Percentiles rank a stretch among this genome's conserved stretches.
These are phyloP conservation scores for Quiscalus mexicanus DNA, from an alignment of 2,113 vertebrate species.

Conservation along the genomic window DNA sequence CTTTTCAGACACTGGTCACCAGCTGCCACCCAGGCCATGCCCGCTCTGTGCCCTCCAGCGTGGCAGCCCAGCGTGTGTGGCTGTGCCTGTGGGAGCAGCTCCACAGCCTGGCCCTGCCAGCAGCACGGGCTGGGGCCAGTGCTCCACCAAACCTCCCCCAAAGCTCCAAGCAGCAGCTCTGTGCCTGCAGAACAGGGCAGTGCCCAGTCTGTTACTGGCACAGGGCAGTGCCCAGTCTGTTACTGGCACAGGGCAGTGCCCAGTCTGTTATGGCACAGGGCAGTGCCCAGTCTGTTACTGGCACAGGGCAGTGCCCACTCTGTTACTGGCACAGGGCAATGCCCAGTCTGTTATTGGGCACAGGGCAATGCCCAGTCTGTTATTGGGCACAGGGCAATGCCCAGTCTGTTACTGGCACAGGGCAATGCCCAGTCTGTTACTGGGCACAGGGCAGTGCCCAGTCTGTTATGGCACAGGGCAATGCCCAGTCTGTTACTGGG, in stretches of 20 bases:
- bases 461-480: too few species aligned
- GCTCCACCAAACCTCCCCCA: accelerated
- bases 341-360: not conserved
- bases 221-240: too few species aligned
- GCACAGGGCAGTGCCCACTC: accelerated
- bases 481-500: too few species aligned
- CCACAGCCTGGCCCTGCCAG: accelerated
- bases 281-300: not conserved
- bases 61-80: not conserved
- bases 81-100: accelerated
- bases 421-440: not conserved
- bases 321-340: not conserved
- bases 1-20: not conserved
- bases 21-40: not conserved
- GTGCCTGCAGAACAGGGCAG: not conserved
- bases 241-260: too few species aligned
- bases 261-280: too few species aligned
- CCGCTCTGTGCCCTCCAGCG: not conserved
- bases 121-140: accelerated
- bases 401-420: not conserved
- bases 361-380: too few species aligned
- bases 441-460: too few species aligned
- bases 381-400: not conserved
- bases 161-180: accelerated
- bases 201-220: too few species aligned